phyloP scores from a whole-genome alignment of 2,113 vertebrate species.

The Rhinogobius similis region DNA sequence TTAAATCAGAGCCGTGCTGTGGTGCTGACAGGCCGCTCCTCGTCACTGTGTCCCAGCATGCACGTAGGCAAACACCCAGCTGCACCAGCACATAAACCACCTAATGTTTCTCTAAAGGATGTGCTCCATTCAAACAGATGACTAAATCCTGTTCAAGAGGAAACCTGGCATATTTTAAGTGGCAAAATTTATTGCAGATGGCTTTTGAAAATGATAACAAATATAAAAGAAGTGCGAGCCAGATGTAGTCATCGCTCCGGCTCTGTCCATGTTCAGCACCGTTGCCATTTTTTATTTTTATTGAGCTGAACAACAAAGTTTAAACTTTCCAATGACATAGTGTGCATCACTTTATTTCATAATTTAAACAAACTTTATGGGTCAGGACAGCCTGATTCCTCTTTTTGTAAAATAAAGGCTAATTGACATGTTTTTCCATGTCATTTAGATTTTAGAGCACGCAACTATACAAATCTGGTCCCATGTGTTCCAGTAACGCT shows the following conservation, averaged over 20 bases:
- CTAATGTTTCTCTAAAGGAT: not conserved
- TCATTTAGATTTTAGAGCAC: not conserved
- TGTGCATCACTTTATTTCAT: not conserved
- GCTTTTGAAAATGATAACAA: slow-evolving; percentile 16
- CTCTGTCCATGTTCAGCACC: not conserved
- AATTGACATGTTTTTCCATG: not conserved
- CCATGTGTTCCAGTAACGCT: not conserved
- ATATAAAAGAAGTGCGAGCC: slow-evolving; percentile 24
- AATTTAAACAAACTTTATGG: not conserved
- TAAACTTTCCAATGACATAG: not conserved
- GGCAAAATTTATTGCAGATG: slow-evolving; percentile 14
- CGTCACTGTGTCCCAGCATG: slow-evolving; percentile 37
- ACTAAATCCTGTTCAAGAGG: not conserved
- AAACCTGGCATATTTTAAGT: slow-evolving; percentile 5
- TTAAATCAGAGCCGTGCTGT: slow-evolving; percentile 47
- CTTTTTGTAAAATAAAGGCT: not conserved
- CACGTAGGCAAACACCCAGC: slow-evolving; percentile 38
- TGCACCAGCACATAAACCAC: slow-evolving; percentile 7
- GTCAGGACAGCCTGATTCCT: not conserved
- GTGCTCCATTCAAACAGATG: not conserved
- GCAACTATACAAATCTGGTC: not conserved
- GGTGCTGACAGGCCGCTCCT: slow-evolving; percentile 43
- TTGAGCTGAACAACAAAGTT: not conserved
- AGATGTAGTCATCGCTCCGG: slow-evolving; percentile 15
- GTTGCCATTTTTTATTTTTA: not conserved